Evolutionary conservation across 2,797 vertebrate species (phyloP).

Genomic region (Anas capensis): DNA sequence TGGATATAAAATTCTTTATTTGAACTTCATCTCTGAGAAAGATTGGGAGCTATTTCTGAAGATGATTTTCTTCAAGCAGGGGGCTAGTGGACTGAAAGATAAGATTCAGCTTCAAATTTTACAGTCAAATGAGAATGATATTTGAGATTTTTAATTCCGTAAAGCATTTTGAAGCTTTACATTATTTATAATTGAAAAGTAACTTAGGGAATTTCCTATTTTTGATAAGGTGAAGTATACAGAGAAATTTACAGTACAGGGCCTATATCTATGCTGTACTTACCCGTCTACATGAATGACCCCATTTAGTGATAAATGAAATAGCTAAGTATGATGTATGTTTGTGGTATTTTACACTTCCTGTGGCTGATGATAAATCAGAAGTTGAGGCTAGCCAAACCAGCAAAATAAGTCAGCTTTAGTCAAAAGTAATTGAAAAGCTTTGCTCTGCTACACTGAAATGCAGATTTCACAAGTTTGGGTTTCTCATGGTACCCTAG

Average conservation of each 20-base stretch:
- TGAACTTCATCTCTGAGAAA: neutral
- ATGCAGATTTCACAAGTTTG: neutral
- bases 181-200: neutral
- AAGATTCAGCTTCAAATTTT: neutral
- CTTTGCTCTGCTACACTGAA: neutral
- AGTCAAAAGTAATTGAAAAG: neutral
- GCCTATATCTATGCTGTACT: neutral
- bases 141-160: neutral
- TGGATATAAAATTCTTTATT: neutral
- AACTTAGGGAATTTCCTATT: neutral
- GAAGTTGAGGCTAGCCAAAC: neutral
- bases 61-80: neutral
- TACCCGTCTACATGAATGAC: neutral
- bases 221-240: neutral
- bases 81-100: neutral
- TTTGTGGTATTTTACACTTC: neutral
- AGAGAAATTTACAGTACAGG: neutral
- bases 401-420: neutral
- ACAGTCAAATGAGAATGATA: neutral
- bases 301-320: neutral
- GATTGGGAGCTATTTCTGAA: neutral
- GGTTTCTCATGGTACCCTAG: neutral
- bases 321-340: neutral
- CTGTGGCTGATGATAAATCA: neutral
- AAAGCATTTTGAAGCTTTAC: neutral